Percentiles rank a stretch among this genome's conserved stretches.
phyloP scores from a whole-genome alignment of 1,140 invertebrate species.

The Cryptotermes secundus region DNA sequence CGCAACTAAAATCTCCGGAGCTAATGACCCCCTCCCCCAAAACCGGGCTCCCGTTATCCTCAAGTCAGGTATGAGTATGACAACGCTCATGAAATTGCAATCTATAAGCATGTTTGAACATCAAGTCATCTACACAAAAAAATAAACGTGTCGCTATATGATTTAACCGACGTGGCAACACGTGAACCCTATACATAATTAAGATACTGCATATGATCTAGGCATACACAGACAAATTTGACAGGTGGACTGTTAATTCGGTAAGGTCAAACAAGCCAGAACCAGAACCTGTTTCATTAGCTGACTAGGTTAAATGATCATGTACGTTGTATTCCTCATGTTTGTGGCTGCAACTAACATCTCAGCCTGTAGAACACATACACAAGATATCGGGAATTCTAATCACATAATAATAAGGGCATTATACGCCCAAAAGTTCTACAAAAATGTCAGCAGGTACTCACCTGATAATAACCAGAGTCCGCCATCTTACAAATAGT shows the following conservation, averaged over 20 bases:
- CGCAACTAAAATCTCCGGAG: too few relatives aligned
- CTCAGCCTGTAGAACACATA: background rate
- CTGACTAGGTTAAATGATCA: background rate
- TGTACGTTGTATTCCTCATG: background rate
- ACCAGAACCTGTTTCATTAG: background rate
- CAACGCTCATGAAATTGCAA: too few relatives aligned
- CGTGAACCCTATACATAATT: background rate
- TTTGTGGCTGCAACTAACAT: background rate
- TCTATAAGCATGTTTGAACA: background rate
- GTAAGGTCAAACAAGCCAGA: background rate
- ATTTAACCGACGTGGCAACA: background rate
- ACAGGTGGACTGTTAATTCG: background rate
- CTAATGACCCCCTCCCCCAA: too few relatives aligned
- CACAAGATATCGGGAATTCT: background rate
- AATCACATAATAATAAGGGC: background rate
- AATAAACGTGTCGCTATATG: background rate
- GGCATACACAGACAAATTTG: background rate
- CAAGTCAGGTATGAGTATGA: too few relatives aligned
- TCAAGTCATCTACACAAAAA: background rate
- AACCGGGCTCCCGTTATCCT: too few relatives aligned
- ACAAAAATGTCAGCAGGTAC: slow-evolving; percentile 39
- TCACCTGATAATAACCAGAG: slow-evolving; percentile 60
- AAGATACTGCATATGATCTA: background rate
- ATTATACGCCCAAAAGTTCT: background rate
- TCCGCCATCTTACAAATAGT: slow-evolving; percentile 57